phyloP scores from a whole-genome alignment of 2,113 vertebrate genomes.

The Sclerurus mexicanus region DNA sequence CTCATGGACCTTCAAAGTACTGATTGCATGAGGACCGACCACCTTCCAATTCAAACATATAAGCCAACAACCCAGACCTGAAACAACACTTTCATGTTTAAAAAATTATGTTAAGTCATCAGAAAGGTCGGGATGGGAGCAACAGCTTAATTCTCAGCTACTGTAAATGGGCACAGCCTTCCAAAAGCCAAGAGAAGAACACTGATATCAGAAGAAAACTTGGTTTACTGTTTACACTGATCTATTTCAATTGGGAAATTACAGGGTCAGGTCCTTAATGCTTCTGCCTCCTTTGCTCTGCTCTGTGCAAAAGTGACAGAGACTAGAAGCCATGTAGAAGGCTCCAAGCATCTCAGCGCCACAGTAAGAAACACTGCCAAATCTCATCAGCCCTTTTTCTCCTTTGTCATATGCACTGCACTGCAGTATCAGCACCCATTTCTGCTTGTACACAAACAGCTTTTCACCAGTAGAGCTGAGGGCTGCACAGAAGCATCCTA shows the following conservation, averaged over 20 bases:
- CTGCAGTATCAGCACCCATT: not conserved
- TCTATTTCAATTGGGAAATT: not conserved
- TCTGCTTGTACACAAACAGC: not conserved
- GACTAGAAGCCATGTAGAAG: not conserved
- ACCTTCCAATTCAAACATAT: not conserved
- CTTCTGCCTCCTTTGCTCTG: not conserved
- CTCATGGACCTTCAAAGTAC: constrained; percentile 1
- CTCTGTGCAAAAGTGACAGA: not conserved
- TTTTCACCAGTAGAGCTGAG: not conserved
- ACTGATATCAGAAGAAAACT: not conserved
- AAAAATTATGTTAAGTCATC: constrained; percentile 14
- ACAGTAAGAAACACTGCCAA: not conserved
- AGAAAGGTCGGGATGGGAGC: not conserved
- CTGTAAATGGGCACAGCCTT: not conserved
- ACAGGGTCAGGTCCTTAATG: not conserved
- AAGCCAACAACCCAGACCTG: not conserved
- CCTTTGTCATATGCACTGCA: not conserved
- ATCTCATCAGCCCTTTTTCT: not conserved
- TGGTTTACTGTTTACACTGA: not conserved
- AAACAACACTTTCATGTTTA: not conserved
- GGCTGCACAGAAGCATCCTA: not conserved
- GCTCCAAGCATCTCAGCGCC: not conserved
- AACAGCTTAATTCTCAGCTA: not conserved
- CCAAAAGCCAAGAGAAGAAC: not conserved
- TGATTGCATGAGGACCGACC: constrained; percentile 13